Base-by-base conservation (phyloP, 2,113 vertebrate species). In the Malurus melanocephalus region DNA sequence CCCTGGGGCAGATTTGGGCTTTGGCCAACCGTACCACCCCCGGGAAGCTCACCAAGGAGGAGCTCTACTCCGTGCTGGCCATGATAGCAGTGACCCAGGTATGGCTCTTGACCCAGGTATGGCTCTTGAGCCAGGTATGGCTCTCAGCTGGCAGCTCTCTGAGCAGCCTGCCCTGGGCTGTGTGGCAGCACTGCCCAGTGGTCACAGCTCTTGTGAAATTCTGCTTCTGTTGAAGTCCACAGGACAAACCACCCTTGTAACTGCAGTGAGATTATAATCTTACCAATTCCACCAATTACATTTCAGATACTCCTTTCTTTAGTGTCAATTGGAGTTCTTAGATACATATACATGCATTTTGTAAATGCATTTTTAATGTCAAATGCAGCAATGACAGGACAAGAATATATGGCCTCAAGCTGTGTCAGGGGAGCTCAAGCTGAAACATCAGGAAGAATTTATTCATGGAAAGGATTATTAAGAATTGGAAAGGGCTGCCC, bases 1-100 rank as follows among this genome's bases (percentile, higher is more conserved):
- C 99, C 3, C 97, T 99, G 61, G 99, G 99, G 28, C 99, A 99
- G 92, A 99, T 99, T 82, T 99, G 99, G 99, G 99, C 98, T 13
- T 77, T 98, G 74, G 99, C 99, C 95, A 99, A 99, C 95, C 98
- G 99, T 73, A 99, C 99, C 43, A 99, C 99, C 22, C 99, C 99
- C 4, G 99, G 99, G 62, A 99, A 99, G 96, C 98, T 99, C 69
- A 99, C 99, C 42, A 99, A 99, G 94, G 99, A 99, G 95, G 99
- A 99, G 95, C 98, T 99, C 40, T 99, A 99, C 73, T 95, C 97
- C 1, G 99, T 99, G 64, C 98, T 99, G 75, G 98, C 99, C 51
- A 98, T 99, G 96, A 98, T 99, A 68, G 99, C 98, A 6, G 97
- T 99, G 27, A 97, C 98, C 14, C 99, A 99, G 99, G 99, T 99